Percentiles rank a stretch among this genome's conserved stretches.
Conservation (phyloP, 2,113 vertebrate species). For the Spilogale gracilis region DNA sequence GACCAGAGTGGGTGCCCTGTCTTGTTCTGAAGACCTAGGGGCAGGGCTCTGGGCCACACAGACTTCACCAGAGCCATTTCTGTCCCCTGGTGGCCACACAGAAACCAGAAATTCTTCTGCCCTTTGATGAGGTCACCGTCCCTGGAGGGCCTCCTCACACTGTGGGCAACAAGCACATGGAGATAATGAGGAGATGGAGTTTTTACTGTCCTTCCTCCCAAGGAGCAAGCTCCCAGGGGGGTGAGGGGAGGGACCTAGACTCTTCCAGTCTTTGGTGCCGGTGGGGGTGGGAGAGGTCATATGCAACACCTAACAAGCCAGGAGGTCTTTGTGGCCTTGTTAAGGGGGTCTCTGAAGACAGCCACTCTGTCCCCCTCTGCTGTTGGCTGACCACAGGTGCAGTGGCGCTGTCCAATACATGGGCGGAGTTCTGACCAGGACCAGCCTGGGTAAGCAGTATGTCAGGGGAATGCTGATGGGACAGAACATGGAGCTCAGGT, state of each 20-base stretch:
- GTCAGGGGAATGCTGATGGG: constrained; percentile 49
- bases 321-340: constrained; percentile 43
- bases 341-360: background rate
- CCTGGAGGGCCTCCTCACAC: background rate
- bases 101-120: constrained; percentile 42
- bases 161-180: background rate
- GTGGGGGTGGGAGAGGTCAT: no score
- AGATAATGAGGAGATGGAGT: background rate
- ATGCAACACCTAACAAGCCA: background rate
- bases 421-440: constrained; percentile 38
- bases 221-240: background rate
- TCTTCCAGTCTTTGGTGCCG: background rate
- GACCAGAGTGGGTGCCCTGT: background rate
- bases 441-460: constrained; percentile 61
- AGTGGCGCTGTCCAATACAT: background rate
- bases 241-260: background rate
- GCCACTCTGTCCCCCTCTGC: background rate
- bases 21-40: background rate
- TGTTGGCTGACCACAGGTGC: background rate
- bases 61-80: background rate
- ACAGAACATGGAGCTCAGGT: background rate
- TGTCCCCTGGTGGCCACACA: background rate
- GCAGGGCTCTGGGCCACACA: background rate
- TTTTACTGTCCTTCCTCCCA: background rate
- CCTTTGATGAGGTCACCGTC: constrained; percentile 48